Conservation (phyloP, 1,140 invertebrate genomes). For the Physella acuta region DNA sequence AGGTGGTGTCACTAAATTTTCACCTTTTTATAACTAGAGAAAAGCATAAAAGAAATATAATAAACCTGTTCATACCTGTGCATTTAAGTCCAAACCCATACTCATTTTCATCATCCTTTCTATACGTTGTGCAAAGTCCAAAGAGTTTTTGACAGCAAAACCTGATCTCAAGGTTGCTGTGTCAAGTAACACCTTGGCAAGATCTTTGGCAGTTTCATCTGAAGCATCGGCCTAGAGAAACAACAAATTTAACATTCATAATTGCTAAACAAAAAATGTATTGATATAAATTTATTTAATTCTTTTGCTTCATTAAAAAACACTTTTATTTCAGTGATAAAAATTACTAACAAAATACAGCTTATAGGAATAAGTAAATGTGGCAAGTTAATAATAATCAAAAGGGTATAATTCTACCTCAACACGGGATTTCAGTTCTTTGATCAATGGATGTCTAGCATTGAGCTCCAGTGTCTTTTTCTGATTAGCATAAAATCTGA, state of each 20-base stretch:
- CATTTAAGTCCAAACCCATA: constrained; percentile 79
- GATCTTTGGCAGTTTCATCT: constrained; percentile 81
- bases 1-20: no score
- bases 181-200: constrained; percentile 89
- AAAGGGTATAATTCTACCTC: constrained; percentile 65
- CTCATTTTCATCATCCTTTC: constrained; percentile 75
- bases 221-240: constrained; percentile 54
- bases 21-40: no score
- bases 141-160: constrained; percentile 83
- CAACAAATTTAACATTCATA: no score
- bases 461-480: constrained; percentile 99
- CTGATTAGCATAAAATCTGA: constrained; percentile 86
- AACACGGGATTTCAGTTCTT: constrained; percentile 83
- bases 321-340: no score
- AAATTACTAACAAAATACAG: no score
- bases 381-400: no score
- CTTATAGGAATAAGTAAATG: not conserved
- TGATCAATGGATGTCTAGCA: constrained; percentile 92
- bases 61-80: constrained; percentile 64
- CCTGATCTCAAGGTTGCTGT: constrained; percentile 88
- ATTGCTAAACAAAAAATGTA: no score
- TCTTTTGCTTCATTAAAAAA: no score
- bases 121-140: constrained; percentile 82
- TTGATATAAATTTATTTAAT: no score
- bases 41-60: no score